Percentiles rank a stretch among this genome's conserved stretches.
Conservation (phyloP, 1,140 invertebrate species). For the Trichonephila clavipes region DNA sequence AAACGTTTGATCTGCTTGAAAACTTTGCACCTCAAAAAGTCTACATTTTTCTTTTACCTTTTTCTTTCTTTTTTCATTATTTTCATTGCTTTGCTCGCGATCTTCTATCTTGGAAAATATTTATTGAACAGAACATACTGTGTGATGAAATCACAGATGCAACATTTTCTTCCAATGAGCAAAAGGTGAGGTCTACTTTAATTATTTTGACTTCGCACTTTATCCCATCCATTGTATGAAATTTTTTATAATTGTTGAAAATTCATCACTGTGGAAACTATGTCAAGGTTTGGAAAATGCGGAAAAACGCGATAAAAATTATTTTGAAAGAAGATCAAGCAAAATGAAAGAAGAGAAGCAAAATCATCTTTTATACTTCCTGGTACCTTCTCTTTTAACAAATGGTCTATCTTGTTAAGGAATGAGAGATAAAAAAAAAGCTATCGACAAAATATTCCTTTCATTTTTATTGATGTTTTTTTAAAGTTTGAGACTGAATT, state of each 20-base stretch:
- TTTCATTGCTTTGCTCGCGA: background rate
- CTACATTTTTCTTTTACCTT: background rate
- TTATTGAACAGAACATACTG: background rate
- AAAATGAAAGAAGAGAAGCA: too few species aligned
- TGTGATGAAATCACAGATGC: background rate
- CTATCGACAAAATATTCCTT: background rate
- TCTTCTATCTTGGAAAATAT: background rate
- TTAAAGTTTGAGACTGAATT: background rate
- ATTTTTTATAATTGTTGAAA: background rate
- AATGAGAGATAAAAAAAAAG: background rate
- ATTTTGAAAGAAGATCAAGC: background rate
- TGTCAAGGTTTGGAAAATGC: background rate
- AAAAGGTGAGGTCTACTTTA: background rate
- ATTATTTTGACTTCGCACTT: background rate
- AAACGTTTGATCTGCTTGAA: background rate
- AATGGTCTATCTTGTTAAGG: background rate
- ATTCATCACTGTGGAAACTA: background rate
- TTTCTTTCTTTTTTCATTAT: background rate
- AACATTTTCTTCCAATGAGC: background rate
- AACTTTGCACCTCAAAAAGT: conserved; percentile 12
- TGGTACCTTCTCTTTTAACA: background rate
- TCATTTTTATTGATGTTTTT: background rate
- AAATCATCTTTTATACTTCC: background rate
- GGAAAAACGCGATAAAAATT: background rate
- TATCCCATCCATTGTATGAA: background rate